phyloP scores from a whole-genome alignment of 2,888 invertebrate genomes.

The Pterobdella sp. region DNA sequence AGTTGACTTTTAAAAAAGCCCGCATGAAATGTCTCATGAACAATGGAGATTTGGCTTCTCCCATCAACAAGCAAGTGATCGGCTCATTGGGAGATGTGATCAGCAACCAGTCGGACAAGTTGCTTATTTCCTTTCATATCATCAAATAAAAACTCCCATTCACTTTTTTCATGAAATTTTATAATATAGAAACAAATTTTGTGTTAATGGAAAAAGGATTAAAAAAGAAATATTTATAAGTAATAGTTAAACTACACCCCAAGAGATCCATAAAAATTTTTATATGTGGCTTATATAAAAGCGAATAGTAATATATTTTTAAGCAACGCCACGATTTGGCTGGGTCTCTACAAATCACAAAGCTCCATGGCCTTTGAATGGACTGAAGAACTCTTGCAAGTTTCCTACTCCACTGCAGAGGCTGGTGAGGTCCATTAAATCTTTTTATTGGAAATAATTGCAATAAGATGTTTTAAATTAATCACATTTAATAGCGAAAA shows the following conservation, averaged over 20 bases:
- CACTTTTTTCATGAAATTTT: too few relatives aligned
- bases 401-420: slow-evolving; percentile 5
- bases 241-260: too few relatives aligned
- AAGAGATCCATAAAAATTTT: too few relatives aligned
- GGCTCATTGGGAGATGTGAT: neutral
- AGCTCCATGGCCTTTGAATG: neutral
- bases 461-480: neutral
- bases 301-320: neutral
- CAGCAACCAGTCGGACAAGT: neutral
- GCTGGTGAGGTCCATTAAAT: slow-evolving; percentile 1
- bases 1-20: slow-evolving; percentile 10
- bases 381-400: slow-evolving; percentile 18
- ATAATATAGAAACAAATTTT: too few relatives aligned
- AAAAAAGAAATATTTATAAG: too few relatives aligned
- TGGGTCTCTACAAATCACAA: slow-evolving; percentile 10
- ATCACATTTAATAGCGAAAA: neutral
- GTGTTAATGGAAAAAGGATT: too few relatives aligned
- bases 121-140: neutral
- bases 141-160: too few relatives aligned
- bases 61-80: neutral
- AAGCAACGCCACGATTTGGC: slow-evolving; percentile 2
- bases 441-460: neutral
- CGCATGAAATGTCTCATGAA: neutral
- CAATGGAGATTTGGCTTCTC: slow-evolving; percentile 11
- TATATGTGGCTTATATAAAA: too few relatives aligned